Percentiles rank a stretch among this genome's conserved stretches.
These are phyloP conservation scores for Gibbula magus DNA, from an alignment of 2,888 invertebrate genomes.

Conservation along the genomic window DNA sequence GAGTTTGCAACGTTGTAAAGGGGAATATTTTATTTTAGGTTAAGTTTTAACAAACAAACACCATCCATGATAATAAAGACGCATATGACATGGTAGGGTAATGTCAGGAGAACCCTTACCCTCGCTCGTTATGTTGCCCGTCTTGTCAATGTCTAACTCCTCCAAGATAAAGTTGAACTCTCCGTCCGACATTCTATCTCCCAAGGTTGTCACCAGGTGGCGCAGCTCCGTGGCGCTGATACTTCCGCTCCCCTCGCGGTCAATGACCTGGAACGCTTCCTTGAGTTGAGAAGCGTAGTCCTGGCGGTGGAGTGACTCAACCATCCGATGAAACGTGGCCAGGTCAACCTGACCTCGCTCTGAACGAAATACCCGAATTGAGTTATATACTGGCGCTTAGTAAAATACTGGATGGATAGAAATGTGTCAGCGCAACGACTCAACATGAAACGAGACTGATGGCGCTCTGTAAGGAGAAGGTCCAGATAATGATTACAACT, in stretches of 20 bases:
- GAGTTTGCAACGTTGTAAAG: too few relatives aligned
- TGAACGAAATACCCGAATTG: constrained; percentile 74
- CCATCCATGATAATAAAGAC: too few relatives aligned
- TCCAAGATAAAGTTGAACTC: constrained; percentile 42
- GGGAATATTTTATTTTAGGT: too few relatives aligned
- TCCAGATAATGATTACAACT: too few relatives aligned
- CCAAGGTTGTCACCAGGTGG: constrained; percentile 44
- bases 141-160: constrained; percentile 91
- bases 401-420: too few relatives aligned
- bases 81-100: not conserved
- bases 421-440: too few relatives aligned
- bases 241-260: constrained; percentile 99
- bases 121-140: constrained; percentile 98
- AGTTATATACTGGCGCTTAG: not conserved
- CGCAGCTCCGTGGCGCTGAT: constrained; percentile 96
- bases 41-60: too few relatives aligned
- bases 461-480: too few relatives aligned
- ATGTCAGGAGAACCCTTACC: constrained; percentile 69
- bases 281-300: constrained; percentile 98
- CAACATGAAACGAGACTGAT: too few relatives aligned
- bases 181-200: constrained; percentile 42
- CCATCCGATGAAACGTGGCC: constrained; percentile 99
- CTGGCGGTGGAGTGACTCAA: constrained; percentile 99
- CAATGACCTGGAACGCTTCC: constrained; percentile 98
- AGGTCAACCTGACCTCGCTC: constrained; percentile 99